Evolutionary conservation across 2,888 invertebrate species (phyloP).

Genomic region (Perizoma flavofasciatum): DNA sequence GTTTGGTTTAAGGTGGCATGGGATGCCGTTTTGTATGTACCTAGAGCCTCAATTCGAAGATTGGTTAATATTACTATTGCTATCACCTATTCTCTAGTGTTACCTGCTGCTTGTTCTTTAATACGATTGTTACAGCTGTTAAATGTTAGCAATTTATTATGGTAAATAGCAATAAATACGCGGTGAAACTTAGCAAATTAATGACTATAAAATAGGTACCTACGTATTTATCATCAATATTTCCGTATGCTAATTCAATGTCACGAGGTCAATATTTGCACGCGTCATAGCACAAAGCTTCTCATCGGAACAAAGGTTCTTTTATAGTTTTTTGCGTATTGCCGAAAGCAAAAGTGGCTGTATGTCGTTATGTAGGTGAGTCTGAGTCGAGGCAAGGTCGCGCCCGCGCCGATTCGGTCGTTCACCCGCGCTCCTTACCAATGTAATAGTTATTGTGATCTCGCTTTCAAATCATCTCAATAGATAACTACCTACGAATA

Average conservation of each 20-base stretch:
- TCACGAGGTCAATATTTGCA: constrained; percentile 27
- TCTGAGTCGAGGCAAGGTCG: constrained; percentile 77
- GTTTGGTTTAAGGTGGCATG: no score
- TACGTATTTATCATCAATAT: constrained; percentile 16
- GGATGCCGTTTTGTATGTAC: no score
- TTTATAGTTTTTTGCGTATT: constrained; percentile 74
- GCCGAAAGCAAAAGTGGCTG: constrained; percentile 81
- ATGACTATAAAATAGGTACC: not conserved
- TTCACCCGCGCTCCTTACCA: constrained; percentile 64
- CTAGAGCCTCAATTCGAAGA: no score
- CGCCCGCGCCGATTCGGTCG: constrained; percentile 81
- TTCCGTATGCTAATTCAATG: constrained; percentile 16
- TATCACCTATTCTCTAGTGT: not conserved
- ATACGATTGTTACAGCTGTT: not conserved
- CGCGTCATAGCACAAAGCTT: constrained; percentile 27
- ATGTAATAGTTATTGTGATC: constrained; percentile 54
- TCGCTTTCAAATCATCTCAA: constrained; percentile 43
- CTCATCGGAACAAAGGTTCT: constrained; percentile 31
- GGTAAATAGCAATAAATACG: not conserved
- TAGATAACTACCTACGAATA: constrained; percentile 7
- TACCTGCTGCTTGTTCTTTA: not conserved
- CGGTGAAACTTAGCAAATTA: not conserved
- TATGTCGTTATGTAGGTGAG: constrained; percentile 80
- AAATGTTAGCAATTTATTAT: not conserved
- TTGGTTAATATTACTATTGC: no score